Evolutionary conservation across 1,140 invertebrate genomes (phyloP), one percentile per base, ranked within the genome.

Genomic region (Drosophila leontia): DNA sequence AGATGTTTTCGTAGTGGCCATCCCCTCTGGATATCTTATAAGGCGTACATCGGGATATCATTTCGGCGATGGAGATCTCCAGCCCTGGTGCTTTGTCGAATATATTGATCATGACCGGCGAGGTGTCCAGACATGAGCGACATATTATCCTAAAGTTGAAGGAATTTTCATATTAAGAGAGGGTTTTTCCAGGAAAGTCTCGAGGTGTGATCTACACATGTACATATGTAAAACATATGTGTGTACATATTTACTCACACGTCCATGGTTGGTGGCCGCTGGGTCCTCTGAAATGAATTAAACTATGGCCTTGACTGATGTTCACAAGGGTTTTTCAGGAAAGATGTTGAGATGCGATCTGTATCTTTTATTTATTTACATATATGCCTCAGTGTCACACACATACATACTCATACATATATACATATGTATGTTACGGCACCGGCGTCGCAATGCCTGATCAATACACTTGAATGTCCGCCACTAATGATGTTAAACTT

Each of bases 31-130:
- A 34, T 7, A 51, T 34, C 11, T 17, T 1, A 19, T 17, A 17
- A 2, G n/a, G 11, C 11, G 29, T 53, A 32, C 29, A 34, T 13
- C 19, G 11, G 2, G 29, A 13, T 13, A 53, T 19, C 50, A 53
- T 34, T 2, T 53, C 29, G 12, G 50, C 50, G 3, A 35, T 53
- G 11, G n/a, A 34, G 29, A 53, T 34, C 11, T 19, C 11, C 12
- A 34, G n/a, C 2, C 12, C n/a, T 3, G 50, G 50, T 7, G 13
- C 50, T 11, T 35, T 34, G 11, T 53, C 50, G 29, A 53, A 53
- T 34, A 53, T 19, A 34, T 53, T 53, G 50, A 53, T 4, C 50
- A 53, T 35, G 29, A 53, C 50, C 11, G 29, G 29, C 32, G 50
- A 17, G n/a, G 11, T 35, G n/a, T 17, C 29, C n/a, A 53, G 50